Base-by-base conservation (phyloP, 2,797 vertebrate genomes). In the Fundulus diaphanus region DNA sequence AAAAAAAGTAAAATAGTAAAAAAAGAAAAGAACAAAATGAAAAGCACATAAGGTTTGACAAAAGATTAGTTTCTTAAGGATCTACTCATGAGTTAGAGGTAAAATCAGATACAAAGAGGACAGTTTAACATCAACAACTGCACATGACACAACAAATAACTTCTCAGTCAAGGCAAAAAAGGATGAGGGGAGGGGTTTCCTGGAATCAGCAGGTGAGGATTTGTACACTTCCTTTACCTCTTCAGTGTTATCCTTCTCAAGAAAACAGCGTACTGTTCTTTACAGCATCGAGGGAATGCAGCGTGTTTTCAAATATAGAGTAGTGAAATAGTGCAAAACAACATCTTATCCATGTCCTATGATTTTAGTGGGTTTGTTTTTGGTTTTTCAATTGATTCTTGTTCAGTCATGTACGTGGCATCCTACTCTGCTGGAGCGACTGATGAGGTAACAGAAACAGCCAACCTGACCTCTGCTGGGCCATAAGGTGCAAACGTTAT, bases 401-500 rank as follows among this genome's bases (percentile, higher is more conserved):
- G 72, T 78, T 80, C 82, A 80, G 78, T 74, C 3, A 68, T 81
- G 85, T 87, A 88, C 82, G 83, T 87, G 22, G 68, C 72, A 72
- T 87, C 87, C 85, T 82, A 72, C 82, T 85, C 87, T 91, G 88
- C 87, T 80, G 16, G 79, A 88, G 78, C 74, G 84, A 86, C 87
- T 68, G 82, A 90, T 92, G 92, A 93, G 92, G 91, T 92, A 90
- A 89, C 70, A 44, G 74, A 82, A 86, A 91, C 87, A 87, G 88
- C 88, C 88, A 87, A 85, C 83, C 86, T 82, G 82, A 90, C 83
- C 83, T 85, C 80, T 77, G 87, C 65, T 71, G 84, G 88, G 85
- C 85, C 85, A 92, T 94, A 94, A 94, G 93, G 93, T 94, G 93
- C 93, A 91, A 90, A 92, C 79, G 82, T 86, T 74, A 89, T 89